A percentile compares a stretch with the other conserved stretches of the same genome.
phyloP scores from a whole-genome alignment of 2,113 vertebrate genomes.

The Donacobius atricapilla region DNA sequence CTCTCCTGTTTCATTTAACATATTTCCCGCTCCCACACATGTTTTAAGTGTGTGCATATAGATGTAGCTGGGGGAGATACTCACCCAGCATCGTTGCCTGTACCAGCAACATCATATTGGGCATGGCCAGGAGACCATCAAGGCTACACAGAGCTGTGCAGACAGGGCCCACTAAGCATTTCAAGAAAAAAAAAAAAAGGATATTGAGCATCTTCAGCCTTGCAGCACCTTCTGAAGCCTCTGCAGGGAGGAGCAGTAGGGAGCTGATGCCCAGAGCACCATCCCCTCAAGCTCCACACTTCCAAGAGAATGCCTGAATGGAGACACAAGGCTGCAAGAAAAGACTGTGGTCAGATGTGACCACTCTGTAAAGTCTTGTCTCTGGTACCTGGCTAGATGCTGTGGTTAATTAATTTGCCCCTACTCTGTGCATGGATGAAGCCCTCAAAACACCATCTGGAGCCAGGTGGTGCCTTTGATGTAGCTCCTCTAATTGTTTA shows the following conservation, averaged over 20 bases:
- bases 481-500: not conserved
- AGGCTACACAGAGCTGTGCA: fast-evolving
- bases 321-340: not conserved
- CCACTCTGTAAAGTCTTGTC: not conserved
- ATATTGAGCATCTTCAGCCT: not conserved
- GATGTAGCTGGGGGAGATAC: not conserved
- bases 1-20: not conserved
- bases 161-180: not conserved
- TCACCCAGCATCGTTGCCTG: not conserved
- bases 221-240: not conserved
- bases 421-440: not conserved
- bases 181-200: not conserved
- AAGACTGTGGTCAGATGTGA: not conserved
- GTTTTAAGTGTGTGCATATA: not conserved
- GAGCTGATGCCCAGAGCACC: not conserved
- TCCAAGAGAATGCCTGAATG: not conserved
- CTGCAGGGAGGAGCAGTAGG: not conserved
- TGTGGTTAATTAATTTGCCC: not conserved
- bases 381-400: not conserved
- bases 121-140: not conserved
- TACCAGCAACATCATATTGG: fast-evolving
- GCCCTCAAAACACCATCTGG: not conserved
- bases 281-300: not conserved
- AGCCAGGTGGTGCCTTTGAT: not conserved
- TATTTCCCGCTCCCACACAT: not conserved